A percentile compares a stretch with the other conserved stretches of the same genome.
Evolutionary conservation across 64 coral and sea anemone genomes (phyloP).

Genomic region (Orbicella faveolata): DNA sequence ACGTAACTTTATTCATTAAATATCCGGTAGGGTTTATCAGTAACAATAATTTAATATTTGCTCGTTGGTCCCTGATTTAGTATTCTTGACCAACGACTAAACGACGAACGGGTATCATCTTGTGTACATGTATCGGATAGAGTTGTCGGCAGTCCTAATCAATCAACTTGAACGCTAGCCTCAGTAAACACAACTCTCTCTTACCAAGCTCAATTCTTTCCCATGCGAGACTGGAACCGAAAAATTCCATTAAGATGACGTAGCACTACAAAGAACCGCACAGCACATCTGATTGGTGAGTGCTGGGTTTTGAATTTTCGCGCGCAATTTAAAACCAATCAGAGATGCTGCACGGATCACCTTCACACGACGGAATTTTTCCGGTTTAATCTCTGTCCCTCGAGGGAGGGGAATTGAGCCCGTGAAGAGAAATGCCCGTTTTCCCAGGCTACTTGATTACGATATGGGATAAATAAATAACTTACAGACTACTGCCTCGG

Average conservation of each 20-base stretch:
- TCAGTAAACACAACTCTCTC: not conserved
- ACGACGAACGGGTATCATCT: constrained; percentile 30
- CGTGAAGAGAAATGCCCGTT: not conserved
- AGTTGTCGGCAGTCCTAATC: constrained; percentile 10
- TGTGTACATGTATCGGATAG: not conserved
- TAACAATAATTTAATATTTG: constrained; percentile 47
- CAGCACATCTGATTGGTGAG: too few relatives aligned
- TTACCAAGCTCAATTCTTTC: not conserved
- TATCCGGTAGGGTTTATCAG: constrained; percentile 36
- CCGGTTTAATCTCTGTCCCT: not conserved
- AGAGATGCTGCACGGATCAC: too few relatives aligned
- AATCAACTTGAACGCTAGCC: not conserved
- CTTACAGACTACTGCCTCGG: constrained; percentile 25
- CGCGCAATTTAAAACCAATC: too few relatives aligned
- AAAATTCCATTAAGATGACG: too few relatives aligned
- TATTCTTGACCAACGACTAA: constrained; percentile 27
- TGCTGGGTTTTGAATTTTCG: too few relatives aligned
- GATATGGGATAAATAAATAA: constrained; percentile 43
- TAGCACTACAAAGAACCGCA: too few relatives aligned
- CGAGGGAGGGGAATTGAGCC: not conserved
- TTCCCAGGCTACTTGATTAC: not conserved
- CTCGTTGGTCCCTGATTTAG: constrained; percentile 16
- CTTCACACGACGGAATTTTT: not conserved
- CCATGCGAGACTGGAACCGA: not conserved
- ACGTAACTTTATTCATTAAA: constrained; percentile 49